A percentile compares a stretch with the other conserved stretches of the same genome.
These are phyloP conservation scores for Drosophila melanica DNA, from an alignment of 1,140 invertebrate genomes.

Conservation along the genomic window DNA sequence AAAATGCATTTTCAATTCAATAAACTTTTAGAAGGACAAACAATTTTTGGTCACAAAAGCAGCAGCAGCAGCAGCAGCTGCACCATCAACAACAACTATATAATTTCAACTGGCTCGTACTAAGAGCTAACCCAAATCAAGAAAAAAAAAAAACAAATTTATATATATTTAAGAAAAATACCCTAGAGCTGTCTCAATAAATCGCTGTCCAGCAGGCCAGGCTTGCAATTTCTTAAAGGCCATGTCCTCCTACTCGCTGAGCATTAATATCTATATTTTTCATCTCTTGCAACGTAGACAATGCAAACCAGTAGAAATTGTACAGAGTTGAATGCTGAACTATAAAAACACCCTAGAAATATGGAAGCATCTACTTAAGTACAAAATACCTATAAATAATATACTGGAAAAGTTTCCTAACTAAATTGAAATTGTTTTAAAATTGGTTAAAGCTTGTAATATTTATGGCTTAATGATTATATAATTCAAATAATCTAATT, in stretches of 20 bases:
- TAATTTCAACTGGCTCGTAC: background rate
- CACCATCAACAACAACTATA: conserved; percentile 23
- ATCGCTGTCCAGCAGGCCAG: conserved; percentile 38
- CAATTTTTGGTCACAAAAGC: conserved; percentile 46
- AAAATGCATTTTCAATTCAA: conserved; percentile 56
- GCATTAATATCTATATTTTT: conserved; percentile 62
- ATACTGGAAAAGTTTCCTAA: too few species aligned
- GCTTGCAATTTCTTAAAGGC: conserved; percentile 49
- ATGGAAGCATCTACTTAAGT: too few species aligned
- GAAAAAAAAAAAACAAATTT: conserved; percentile 1
- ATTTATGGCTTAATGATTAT: too few species aligned
- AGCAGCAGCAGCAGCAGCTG: conserved; percentile 9
- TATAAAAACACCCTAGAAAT: background rate
- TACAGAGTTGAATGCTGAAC: background rate
- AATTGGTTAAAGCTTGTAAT: too few species aligned
- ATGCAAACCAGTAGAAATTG: conserved; percentile 39
- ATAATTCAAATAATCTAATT: too few species aligned
- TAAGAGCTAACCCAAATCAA: background rate
- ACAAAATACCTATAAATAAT: too few species aligned
- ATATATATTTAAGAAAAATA: background rate
- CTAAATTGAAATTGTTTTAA: too few species aligned
- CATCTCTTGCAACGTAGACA: conserved; percentile 48
- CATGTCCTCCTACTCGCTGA: conserved; percentile 25
- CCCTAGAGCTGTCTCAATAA: conserved; percentile 48
- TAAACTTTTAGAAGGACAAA: conserved; percentile 37